Evolutionary conservation across 2,113 vertebrate species (phyloP).

Genomic region (Solea solea): DNA sequence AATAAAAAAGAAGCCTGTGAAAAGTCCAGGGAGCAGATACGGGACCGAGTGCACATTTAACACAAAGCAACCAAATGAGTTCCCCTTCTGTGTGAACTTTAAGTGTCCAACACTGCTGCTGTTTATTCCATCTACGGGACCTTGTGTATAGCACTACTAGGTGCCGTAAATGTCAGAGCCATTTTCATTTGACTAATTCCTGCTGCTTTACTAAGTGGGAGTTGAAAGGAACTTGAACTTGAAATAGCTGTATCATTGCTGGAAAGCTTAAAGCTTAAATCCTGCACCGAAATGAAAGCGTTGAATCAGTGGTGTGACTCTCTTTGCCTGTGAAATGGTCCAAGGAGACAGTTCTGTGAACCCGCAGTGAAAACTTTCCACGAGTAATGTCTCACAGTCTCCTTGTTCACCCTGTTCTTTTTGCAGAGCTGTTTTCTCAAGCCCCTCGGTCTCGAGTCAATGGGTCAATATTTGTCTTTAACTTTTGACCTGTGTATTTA

Average conservation of each 20-base stretch:
- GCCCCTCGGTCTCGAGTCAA: constrained; percentile 70
- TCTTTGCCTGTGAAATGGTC: constrained; percentile 37
- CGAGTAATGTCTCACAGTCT: constrained; percentile 13
- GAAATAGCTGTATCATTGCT: constrained; percentile 36
- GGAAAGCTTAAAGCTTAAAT: constrained; percentile 24
- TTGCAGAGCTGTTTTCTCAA: constrained; percentile 52
- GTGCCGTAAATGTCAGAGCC: constrained; percentile 37
- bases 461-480: constrained; percentile 77
- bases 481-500: constrained; percentile 77
- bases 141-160: constrained; percentile 4
- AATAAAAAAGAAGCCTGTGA: constrained; percentile 8
- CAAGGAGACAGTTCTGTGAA: constrained; percentile 27
- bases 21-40: constrained; percentile 3
- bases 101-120: not conserved
- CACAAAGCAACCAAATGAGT: constrained; percentile 7
- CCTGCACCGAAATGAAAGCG: constrained; percentile 11
- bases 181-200: constrained; percentile 37
- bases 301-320: constrained; percentile 18
- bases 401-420: constrained; percentile 19
- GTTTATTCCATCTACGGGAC: not conserved
- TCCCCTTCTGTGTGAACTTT: constrained; percentile 14
- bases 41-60: constrained; percentile 2
- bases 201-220: constrained; percentile 25
- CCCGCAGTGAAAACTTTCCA: constrained; percentile 36
- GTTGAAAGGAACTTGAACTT: constrained; percentile 41